Base-by-base conservation (phyloP, 2,113 vertebrate genomes). In the Paralichthys olivaceus region DNA sequence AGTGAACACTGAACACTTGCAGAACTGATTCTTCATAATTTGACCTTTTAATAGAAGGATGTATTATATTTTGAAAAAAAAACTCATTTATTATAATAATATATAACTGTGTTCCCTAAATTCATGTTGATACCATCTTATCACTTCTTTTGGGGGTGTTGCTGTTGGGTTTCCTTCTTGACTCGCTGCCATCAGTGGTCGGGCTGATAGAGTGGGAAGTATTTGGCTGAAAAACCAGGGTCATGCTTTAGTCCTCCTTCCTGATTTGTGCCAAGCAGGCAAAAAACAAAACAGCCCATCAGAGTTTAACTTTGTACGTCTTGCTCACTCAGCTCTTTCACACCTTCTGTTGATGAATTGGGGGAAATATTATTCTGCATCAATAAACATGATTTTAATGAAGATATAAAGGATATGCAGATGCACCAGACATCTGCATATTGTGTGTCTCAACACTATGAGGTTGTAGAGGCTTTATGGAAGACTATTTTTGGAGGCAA, bases 321-420 rank as follows among this genome's bases (percentile, higher is more conserved):
- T 55, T 85, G 83, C 87, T 75, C 71, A n/a, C 45, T 90, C 84
- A 84, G 87, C 84, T 54, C 5, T 43, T 73, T 84, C 20, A n/a
- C 32, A 51, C 78, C 45, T 22, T 72, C 20, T 74, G 43, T 77
- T 77, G 70, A 77, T 85, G 78, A 80, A 84, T 83, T 40, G 28
- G 67, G 62, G 34, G 32, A 56, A 65, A 45, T 4, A 19, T 7
- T 40, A 40, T 40, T 75, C 69, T 75, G 74, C 75, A 84, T 89
- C 67, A 69, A 80, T 53, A 85, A 85, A 84, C 80, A 79, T 58
- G 68, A 86, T 82, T 82, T 88, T 75, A 70, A 87, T 79, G 74
- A 69, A 80, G 71, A 84, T 80, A 54, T 65, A 82, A 61, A 55
- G 45, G 57, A 32, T 54, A 69, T 85, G 90, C 78, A 82, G 8